Evolutionary conservation across 2,888 invertebrate species (phyloP).

Genomic region (Drosophila lutescens): DNA sequence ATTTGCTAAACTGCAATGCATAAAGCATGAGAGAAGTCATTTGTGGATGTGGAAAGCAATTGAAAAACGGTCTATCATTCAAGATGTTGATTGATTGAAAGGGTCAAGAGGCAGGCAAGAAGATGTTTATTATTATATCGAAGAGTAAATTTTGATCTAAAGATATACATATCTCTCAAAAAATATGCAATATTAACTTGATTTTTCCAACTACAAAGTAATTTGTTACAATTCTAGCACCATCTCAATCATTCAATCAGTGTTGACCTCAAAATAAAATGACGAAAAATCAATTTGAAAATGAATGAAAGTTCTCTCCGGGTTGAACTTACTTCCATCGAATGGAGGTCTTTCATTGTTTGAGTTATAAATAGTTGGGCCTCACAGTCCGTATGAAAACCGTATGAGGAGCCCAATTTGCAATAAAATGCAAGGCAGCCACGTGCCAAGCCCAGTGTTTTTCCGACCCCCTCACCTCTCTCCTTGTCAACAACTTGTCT

Average conservation of each 20-base stretch:
- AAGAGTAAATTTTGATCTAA: too few relatives aligned
- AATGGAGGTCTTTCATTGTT: slow-evolving; percentile 21
- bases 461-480: neutral
- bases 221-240: neutral
- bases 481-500: slow-evolving; percentile 31
- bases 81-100: slow-evolving; percentile 17
- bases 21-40: slow-evolving; percentile 20
- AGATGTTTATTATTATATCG: neutral
- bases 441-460: slow-evolving; percentile 34
- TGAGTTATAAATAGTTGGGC: slow-evolving; percentile 40
- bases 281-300: slow-evolving; percentile 20
- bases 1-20: slow-evolving; percentile 64
- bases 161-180: too few relatives aligned
- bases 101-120: slow-evolving; percentile 1
- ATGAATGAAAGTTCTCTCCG: neutral
- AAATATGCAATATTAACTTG: too few relatives aligned
- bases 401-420: slow-evolving; percentile 23
- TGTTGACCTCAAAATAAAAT: slow-evolving; percentile 15
- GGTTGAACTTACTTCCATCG: slow-evolving; percentile 10
- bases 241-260: neutral
- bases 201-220: neutral
- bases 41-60: slow-evolving; percentile 4
- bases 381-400: slow-evolving; percentile 4
- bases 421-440: slow-evolving; percentile 34
- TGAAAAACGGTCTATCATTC: neutral